Evolutionary conservation across 1,140 invertebrate species (phyloP).

Genomic region (Cyclina sinensis): DNA sequence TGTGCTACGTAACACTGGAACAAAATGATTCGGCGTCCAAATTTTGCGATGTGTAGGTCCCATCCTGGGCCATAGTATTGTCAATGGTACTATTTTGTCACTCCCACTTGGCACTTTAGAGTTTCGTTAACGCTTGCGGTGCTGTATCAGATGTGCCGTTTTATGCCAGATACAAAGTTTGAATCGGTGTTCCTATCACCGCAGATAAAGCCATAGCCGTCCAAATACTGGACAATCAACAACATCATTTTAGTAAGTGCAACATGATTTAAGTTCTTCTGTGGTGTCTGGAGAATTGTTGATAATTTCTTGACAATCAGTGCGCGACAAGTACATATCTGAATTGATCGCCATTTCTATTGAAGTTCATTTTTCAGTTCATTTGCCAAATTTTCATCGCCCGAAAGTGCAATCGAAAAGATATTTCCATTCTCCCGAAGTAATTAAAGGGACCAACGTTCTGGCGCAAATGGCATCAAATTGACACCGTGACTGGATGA

Average conservation of each 20-base stretch:
- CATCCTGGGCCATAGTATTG: too few species aligned
- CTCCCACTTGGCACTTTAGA: background rate
- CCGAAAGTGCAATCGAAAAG: background rate
- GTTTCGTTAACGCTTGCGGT: background rate
- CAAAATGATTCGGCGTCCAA: slow-evolving; percentile 31
- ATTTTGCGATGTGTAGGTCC: too few species aligned
- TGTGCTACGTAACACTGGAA: background rate
- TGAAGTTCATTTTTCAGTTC: background rate
- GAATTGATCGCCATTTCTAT: background rate
- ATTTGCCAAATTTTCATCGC: background rate
- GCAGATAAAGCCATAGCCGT: slow-evolving; percentile 5
- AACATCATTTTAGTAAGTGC: too few species aligned
- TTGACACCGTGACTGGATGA: too few species aligned
- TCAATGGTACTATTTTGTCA: too few species aligned
- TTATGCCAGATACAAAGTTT: background rate
- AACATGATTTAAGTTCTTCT: background rate
- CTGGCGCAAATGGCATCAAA: too few species aligned
- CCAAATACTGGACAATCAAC: background rate
- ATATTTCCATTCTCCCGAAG: background rate
- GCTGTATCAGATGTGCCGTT: slow-evolving; percentile 1
- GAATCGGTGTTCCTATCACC: background rate
- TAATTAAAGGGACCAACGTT: background rate
- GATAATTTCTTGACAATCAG: background rate
- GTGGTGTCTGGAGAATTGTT: background rate
- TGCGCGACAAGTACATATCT: background rate